phyloP scores from a whole-genome alignment of 2,797 vertebrate species.

The Heterohyrax brucei region DNA sequence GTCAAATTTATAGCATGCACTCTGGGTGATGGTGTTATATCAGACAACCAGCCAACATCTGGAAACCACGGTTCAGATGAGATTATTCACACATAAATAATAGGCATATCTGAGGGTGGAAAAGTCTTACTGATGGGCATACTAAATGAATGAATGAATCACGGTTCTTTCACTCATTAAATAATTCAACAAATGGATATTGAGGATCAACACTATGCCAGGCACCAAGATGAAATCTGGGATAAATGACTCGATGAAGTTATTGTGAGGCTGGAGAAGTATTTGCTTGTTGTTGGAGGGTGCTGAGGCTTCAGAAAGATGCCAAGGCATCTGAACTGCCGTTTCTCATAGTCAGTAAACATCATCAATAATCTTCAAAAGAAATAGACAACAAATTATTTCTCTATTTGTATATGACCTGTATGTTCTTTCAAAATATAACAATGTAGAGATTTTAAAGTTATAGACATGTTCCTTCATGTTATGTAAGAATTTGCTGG shows the following conservation, averaged over 20 bases:
- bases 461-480: conserved; percentile 43
- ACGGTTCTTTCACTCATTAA: conserved; percentile 3
- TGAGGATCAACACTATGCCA: not conserved
- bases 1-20: not conserved
- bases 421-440: not conserved
- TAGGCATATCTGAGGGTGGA: conserved; percentile 22
- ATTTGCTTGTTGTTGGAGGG: not conserved
- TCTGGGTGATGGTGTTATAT: not conserved
- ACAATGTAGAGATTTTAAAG: conserved; percentile 29
- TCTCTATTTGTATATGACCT: not conserved
- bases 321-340: not conserved
- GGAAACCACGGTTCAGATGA: not conserved
- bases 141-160: conserved; percentile 33
- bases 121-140: conserved; percentile 33
- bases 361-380: not conserved
- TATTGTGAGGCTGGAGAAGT: not conserved
- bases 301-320: not conserved
- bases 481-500: not conserved
- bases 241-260: not conserved
- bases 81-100: conserved; percentile 40
- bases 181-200: not conserved
- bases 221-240: not conserved
- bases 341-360: not conserved
- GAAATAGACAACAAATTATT: conserved; percentile 11
- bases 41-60: not conserved